phyloP scores from a whole-genome alignment of 2,797 vertebrate species.

The Neoniphon sammara region DNA sequence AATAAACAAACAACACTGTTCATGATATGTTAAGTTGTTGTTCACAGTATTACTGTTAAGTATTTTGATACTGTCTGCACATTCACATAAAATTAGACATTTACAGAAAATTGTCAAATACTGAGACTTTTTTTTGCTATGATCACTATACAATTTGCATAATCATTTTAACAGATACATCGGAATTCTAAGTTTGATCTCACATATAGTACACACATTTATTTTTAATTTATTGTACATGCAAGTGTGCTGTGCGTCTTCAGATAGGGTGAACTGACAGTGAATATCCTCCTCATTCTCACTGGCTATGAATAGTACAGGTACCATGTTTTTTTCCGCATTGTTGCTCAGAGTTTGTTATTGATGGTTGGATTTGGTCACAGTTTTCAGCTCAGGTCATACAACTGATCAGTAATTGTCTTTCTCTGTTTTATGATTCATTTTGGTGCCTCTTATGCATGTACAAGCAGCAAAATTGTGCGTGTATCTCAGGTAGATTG shows the following conservation, averaged over 20 bases:
- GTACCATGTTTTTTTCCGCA: constrained; percentile 6
- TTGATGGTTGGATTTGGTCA: constrained; percentile 27
- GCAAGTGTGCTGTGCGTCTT: constrained; percentile 59
- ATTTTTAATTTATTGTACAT: constrained; percentile 68
- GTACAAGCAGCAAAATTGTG: constrained; percentile 26
- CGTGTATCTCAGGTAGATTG: constrained; percentile 23
- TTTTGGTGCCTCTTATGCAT: constrained; percentile 5
- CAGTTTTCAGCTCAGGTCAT: constrained; percentile 34
- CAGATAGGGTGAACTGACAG: not conserved
- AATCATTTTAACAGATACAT: constrained; percentile 76
- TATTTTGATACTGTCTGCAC: constrained; percentile 64
- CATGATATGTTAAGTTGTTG: constrained; percentile 77
- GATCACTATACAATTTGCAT: constrained; percentile 82
- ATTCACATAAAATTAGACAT: constrained; percentile 71
- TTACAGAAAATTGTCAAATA: constrained; percentile 70
- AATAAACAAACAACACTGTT: constrained; percentile 72
- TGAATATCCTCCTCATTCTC: constrained; percentile 22
- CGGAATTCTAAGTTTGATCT: constrained; percentile 61
- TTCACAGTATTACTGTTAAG: constrained; percentile 70
- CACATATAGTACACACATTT: constrained; percentile 65
- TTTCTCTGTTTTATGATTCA: constrained; percentile 13
- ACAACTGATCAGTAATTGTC: constrained; percentile 11
- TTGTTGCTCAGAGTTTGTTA: constrained; percentile 7
- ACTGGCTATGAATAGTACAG: constrained; percentile 45
- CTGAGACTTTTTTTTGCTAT: constrained; percentile 68